Conservation (phyloP, 2,888 invertebrate species). For the Polydrusus tereticollis region DNA sequence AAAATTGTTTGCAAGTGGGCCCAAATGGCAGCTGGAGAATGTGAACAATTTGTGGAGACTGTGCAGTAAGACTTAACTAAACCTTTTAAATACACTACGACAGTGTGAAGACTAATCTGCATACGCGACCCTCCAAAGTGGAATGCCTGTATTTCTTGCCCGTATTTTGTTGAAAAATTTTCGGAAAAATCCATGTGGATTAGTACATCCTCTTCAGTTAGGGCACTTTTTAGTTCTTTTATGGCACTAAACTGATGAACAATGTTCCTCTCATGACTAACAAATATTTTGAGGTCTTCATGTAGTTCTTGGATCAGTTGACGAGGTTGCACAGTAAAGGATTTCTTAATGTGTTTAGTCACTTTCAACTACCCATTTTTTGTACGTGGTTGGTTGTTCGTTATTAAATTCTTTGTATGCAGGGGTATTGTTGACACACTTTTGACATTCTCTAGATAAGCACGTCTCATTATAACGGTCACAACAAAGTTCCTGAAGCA, state of each 20-base stretch:
- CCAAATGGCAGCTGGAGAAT: background rate
- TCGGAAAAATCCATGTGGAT: background rate
- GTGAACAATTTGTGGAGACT: background rate
- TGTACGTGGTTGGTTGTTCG: too few species aligned
- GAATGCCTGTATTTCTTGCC: background rate
- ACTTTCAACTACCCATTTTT: too few species aligned
- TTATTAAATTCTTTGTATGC: too few species aligned
- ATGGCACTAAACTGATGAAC: background rate
- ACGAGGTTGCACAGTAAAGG: background rate
- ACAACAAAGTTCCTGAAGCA: too few species aligned
- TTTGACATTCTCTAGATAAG: too few species aligned
- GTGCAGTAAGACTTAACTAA: background rate
- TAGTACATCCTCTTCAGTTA: background rate
- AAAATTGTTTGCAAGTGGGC: slow-evolving; percentile 49
- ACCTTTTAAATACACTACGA: background rate
- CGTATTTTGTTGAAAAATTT: background rate
- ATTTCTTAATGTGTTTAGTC: too few species aligned
- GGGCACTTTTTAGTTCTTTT: background rate
- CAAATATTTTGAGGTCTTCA: background rate
- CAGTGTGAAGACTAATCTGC: background rate
- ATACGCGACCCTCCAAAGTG: background rate
- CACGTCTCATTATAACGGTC: too few species aligned
- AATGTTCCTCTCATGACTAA: background rate
- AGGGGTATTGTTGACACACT: too few species aligned
- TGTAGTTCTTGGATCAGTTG: background rate